Base-by-base conservation (phyloP, 2,888 invertebrate species). In the Sarcophaga caerulescens region DNA sequence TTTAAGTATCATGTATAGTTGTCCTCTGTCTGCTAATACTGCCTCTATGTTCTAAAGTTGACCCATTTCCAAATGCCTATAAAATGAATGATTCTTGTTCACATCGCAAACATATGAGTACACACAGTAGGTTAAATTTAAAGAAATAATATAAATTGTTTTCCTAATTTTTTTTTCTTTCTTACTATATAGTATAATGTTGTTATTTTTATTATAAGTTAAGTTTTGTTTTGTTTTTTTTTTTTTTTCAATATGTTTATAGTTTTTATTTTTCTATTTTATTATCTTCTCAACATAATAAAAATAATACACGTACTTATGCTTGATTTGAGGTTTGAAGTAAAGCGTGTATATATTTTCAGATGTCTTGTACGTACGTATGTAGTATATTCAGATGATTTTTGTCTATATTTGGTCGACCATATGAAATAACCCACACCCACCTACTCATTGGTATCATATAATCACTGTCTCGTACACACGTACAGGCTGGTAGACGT, bases 361-460 rank as follows among this genome's bases (percentile, higher is more conserved):
- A 14, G 52, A 52, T 52, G 52, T 52, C 17, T 52, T 52, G 35
- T 35, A 35, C 52, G 52, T 52, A 14, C 5, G 14, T 52, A 52
- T 3, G 52, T 52, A 52, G 14, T 52, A 14, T 52, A 5, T 52
- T 12, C 17, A 17, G 12, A 52, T 52, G 12, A 14, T 11, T 52
- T 14, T 14, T 12, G 17, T 14, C 52, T 52, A 52, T 17, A 52
- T 14, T 17, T 52, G 52, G 17, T 52, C 3, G 17, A 52, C 52
- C 52, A 52, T 23, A 62, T 52, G 69, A 62, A 68, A 57, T 11
- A 69, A 81, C 75, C 57, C 70, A 83, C 66, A 83, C 77, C 77
- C 65, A 66, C 21, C 14, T 60, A 35, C 35, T 35, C 35, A 35
- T 35, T 35, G 35, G 35, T 10, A 35, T 35, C 35, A 35, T 35